Conservation (phyloP, 2,888 invertebrate genomes). For the Lasioglossum figueresi region DNA sequence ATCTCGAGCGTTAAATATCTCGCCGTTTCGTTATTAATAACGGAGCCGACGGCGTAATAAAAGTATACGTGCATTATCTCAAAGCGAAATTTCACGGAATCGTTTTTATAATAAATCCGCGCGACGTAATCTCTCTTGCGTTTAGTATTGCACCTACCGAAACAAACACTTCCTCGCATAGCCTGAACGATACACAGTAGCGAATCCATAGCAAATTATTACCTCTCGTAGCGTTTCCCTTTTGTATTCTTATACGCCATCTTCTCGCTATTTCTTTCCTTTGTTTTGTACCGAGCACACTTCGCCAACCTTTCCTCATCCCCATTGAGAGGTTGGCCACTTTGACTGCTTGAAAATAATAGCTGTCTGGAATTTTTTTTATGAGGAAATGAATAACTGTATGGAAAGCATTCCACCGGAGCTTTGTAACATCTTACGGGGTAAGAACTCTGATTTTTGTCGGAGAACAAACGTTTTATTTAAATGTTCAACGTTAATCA, state of each 20-base stretch:
- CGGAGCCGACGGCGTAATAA: slow-evolving; percentile 35
- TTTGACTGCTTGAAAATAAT: background rate
- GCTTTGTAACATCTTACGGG: background rate
- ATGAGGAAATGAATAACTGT: background rate
- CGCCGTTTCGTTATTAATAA: slow-evolving; percentile 67
- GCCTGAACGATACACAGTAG: slow-evolving; percentile 1
- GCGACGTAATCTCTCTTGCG: slow-evolving; percentile 35
- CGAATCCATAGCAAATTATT: background rate
- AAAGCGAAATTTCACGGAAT: slow-evolving; percentile 48
- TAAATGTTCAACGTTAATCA: background rate
- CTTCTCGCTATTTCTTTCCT: background rate
- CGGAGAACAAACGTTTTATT: background rate
- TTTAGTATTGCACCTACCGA: slow-evolving; percentile 26
- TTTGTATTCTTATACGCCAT: background rate
- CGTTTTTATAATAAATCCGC: slow-evolving; percentile 49
- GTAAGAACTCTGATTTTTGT: background rate
- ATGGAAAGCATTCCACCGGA: background rate
- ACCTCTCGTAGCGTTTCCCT: background rate
- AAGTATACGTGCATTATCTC: slow-evolving; percentile 54
- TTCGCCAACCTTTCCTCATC: background rate
- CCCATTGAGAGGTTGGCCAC: background rate
- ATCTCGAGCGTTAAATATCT: slow-evolving; percentile 60
- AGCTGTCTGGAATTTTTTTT: background rate
- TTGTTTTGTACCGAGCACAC: background rate
- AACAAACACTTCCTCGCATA: slow-evolving; percentile 16